A percentile compares a stretch with the other conserved stretches of the same genome.
Evolutionary conservation across 2,113 vertebrate genomes (phyloP).

Genomic region (Oncorhynchus keta): DNA sequence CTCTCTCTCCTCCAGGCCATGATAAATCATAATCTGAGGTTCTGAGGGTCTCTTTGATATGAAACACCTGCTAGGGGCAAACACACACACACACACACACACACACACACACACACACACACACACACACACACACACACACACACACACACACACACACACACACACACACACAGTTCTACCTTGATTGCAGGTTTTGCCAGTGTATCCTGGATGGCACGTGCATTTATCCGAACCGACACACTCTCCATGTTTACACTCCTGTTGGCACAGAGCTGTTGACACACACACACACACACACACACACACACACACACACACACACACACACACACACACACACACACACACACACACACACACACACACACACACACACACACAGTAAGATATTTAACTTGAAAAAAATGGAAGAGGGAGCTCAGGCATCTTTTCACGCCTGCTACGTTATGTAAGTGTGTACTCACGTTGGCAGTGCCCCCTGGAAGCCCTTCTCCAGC

Average conservation of each 20-base stretch:
- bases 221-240: slow-evolving; percentile 95
- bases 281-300: slow-evolving; percentile 5
- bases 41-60: no score
- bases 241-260: slow-evolving; percentile 94
- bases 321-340: slow-evolving; percentile 11
- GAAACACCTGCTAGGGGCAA: slow-evolving; percentile 30
- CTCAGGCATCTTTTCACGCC: neutral
- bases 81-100: slow-evolving; percentile 75
- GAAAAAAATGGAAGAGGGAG: neutral
- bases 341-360: no score
- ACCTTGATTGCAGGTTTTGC: slow-evolving; percentile 98
- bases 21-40: no score
- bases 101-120: slow-evolving; percentile 40
- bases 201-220: slow-evolving; percentile 89
- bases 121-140: slow-evolving; percentile 62
- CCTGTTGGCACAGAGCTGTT: slow-evolving; percentile 90
- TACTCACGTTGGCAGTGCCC: slow-evolving; percentile 90
- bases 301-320: slow-evolving; percentile 14
- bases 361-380: neutral
- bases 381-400: no score
- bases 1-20: no score
- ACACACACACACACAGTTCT: slow-evolving; percentile 56
- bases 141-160: slow-evolving; percentile 35
- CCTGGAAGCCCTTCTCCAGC: slow-evolving; percentile 80
- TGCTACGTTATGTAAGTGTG: slow-evolving; percentile 13